Conservation (phyloP, 2,797 vertebrate genomes). For the Acrocephalus scirpaceus region DNA sequence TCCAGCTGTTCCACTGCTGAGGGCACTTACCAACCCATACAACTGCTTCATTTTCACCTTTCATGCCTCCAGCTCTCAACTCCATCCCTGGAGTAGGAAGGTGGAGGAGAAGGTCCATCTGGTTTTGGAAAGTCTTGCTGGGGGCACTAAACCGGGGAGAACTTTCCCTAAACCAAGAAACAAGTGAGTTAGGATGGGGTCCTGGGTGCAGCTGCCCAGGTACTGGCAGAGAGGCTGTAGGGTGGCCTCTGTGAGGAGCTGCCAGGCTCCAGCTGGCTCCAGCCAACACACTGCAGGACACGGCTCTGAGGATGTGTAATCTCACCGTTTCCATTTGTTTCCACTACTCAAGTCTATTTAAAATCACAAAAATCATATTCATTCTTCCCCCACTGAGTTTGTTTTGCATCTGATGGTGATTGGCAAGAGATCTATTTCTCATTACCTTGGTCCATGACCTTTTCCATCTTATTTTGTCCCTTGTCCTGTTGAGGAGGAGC, state of each 20-base stretch:
- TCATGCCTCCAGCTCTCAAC: neutral
- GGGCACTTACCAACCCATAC: neutral
- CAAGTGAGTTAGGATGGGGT: neutral
- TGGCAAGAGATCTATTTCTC: neutral
- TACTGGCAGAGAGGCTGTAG: neutral
- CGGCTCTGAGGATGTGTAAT: neutral
- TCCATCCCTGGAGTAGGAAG: neutral
- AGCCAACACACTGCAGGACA: neutral
- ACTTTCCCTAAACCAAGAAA: neutral
- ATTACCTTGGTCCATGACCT: neutral
- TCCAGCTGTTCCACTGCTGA: neutral
- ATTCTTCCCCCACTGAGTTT: neutral
- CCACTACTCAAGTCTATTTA: neutral
- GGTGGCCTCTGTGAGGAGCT: neutral
- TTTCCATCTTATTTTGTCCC: neutral
- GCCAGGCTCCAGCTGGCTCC: neutral
- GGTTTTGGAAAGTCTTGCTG: neutral
- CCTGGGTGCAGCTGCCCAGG: neutral
- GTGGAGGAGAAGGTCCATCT: fast-evolving
- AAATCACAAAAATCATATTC: neutral
- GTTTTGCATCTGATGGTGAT: neutral
- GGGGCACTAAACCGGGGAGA: neutral
- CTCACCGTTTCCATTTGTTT: neutral
- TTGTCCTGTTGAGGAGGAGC: neutral
- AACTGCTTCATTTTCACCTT: fast-evolving